Conservation (phyloP, 2,113 vertebrate genomes). For the Oryzias melastigma region DNA sequence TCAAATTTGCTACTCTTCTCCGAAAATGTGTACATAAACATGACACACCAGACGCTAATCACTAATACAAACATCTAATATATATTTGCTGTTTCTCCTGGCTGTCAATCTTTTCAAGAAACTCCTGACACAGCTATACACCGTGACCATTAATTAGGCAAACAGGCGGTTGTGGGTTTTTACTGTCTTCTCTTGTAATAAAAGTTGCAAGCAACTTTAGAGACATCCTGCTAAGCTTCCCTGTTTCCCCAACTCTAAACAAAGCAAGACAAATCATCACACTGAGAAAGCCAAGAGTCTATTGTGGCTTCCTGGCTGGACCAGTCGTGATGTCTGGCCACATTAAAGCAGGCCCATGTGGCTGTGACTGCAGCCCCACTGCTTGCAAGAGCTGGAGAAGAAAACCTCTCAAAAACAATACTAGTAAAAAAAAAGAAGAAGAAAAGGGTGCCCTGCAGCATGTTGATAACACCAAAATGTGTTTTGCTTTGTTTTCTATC, state of each 20-base stretch:
- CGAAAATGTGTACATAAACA: too few species aligned
- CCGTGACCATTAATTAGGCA: too few species aligned
- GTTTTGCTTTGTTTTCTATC: background rate
- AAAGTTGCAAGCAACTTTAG: background rate
- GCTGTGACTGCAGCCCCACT: slow-evolving; percentile 22
- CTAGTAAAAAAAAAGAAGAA: slow-evolving; percentile 25
- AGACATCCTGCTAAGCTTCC: slow-evolving; percentile 41
- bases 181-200: too few species aligned
- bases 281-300: slow-evolving; percentile 39
- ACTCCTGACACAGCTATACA: too few species aligned
- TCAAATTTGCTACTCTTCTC: too few species aligned
- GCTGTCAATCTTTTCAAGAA: too few species aligned
- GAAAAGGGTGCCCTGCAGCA: slow-evolving; percentile 10
- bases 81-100: too few species aligned
- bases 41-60: too few species aligned
- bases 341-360: slow-evolving; percentile 42
- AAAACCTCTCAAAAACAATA: slow-evolving; percentile 27
- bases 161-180: too few species aligned
- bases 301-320: slow-evolving; percentile 46
- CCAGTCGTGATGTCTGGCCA: slow-evolving; percentile 31
- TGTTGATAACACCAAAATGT: slow-evolving; percentile 13
- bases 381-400: slow-evolving; percentile 33
- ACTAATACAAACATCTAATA: too few species aligned
- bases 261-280: slow-evolving; percentile 56
- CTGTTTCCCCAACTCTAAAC: slow-evolving; percentile 43